phyloP scores from a whole-genome alignment of 1,140 invertebrate species.

The Spodoptera frugiperda region DNA sequence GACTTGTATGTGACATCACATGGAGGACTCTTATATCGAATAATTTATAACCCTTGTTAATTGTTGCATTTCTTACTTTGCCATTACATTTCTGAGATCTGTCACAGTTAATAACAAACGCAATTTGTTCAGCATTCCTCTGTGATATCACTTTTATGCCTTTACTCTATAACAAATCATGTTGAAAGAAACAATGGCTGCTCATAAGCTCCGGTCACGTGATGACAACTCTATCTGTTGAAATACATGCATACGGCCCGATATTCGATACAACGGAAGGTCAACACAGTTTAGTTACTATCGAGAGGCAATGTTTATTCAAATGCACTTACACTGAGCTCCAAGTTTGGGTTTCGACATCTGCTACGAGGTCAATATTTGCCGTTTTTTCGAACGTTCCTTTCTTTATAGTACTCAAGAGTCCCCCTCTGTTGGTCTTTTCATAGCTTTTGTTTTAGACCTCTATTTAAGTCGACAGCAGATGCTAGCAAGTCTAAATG shows the following conservation, averaged over 20 bases:
- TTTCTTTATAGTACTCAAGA: conserved; percentile 59
- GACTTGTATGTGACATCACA: conserved; percentile 53
- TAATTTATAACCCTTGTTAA: conserved; percentile 65
- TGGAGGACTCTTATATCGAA: conserved; percentile 62
- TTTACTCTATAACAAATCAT: conserved; percentile 19
- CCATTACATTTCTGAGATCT: conserved; percentile 16
- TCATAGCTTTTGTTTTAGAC: conserved; percentile 54
- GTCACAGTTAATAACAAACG: neutral
- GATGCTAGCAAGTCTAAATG: conserved; percentile 56
- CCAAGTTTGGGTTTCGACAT: conserved; percentile 82
- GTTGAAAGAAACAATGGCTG: conserved; percentile 41
- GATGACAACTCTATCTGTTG: conserved; percentile 75
- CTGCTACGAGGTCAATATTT: conserved; percentile 85
- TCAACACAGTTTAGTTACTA: conserved; percentile 81
- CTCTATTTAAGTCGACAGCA: conserved; percentile 26
- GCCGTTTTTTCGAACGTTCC: conserved; percentile 71
- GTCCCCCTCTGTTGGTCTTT: conserved; percentile 59
- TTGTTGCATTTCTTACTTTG: conserved; percentile 58
- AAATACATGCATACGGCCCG: conserved; percentile 64
- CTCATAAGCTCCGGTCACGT: conserved; percentile 61
- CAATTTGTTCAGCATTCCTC: conserved; percentile 16
- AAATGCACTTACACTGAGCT: conserved; percentile 81
- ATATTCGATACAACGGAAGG: conserved; percentile 78
- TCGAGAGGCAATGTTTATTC: conserved; percentile 81
- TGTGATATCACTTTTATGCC: conserved; percentile 5